Conservation (phyloP, 2,888 invertebrate species). For the Ectropis crepuscularia region DNA sequence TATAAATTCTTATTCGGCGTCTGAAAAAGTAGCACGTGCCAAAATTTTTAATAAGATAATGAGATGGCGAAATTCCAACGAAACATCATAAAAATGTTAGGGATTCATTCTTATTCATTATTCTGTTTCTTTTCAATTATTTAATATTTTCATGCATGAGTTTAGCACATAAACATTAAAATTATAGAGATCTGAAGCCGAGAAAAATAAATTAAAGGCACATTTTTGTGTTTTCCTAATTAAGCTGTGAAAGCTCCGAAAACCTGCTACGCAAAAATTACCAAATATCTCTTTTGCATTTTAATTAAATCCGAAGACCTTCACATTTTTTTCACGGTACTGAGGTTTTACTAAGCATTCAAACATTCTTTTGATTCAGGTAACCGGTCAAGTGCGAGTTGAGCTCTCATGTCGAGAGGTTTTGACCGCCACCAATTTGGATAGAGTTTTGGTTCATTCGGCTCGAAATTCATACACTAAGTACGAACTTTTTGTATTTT, state of each 20-base stretch:
- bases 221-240: slow-evolving; percentile 18
- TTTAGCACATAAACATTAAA: neutral
- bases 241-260: slow-evolving; percentile 15
- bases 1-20: too few relatives aligned
- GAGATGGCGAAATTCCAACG: too few relatives aligned
- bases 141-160: neutral
- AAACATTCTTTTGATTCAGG: slow-evolving; percentile 7
- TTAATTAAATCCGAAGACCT: slow-evolving; percentile 20
- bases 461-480: too few relatives aligned
- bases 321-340: slow-evolving; percentile 5
- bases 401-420: too few relatives aligned
- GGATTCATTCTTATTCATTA: neutral
- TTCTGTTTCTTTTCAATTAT: neutral
- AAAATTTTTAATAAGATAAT: too few relatives aligned
- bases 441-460: too few relatives aligned
- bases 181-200: neutral
- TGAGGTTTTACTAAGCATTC: neutral
- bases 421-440: too few relatives aligned
- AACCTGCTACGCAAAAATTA: slow-evolving; percentile 13
- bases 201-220: neutral
- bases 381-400: neutral
- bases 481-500: too few relatives aligned
- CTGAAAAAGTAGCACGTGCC: too few relatives aligned
- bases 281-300: slow-evolving; percentile 22
- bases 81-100: neutral